phyloP scores from a whole-genome alignment of 1,140 invertebrate genomes.

The Drosophila sp. region DNA sequence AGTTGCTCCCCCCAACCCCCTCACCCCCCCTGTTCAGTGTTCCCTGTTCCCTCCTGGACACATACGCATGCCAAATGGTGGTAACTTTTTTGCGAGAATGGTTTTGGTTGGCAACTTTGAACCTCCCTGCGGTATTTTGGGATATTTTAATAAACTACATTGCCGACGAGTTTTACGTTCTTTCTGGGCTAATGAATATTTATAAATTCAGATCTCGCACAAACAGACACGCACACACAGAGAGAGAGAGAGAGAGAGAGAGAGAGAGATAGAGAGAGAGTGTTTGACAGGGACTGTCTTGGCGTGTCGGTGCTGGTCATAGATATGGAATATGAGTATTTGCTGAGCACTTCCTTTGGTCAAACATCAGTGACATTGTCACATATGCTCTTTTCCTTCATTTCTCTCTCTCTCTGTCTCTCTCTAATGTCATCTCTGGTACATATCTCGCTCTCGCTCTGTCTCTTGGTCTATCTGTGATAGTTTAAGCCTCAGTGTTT shows the following conservation, averaged over 20 bases:
- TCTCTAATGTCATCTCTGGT: background rate
- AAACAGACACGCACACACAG: slow-evolving; percentile 1
- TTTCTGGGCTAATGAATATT: slow-evolving; percentile 71
- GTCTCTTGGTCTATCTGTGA: slow-evolving; percentile 27
- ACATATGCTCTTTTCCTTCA: slow-evolving; percentile 21
- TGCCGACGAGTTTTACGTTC: slow-evolving; percentile 39
- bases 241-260: background rate
- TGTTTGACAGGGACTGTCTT: slow-evolving; percentile 33
- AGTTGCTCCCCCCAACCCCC: slow-evolving; percentile 19
- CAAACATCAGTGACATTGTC: slow-evolving; percentile 27
- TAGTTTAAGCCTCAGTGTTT: slow-evolving; percentile 56
- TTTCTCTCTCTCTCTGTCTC: slow-evolving; percentile 7
- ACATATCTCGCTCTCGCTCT: background rate
- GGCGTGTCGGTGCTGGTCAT: background rate
- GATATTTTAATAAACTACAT: slow-evolving; percentile 70
- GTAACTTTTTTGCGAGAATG: slow-evolving; percentile 39
- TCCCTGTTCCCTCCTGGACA: background rate
- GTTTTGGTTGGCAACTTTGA: slow-evolving; percentile 30
- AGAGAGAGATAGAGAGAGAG: slow-evolving; percentile 5
- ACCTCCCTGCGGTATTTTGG: slow-evolving; percentile 38
- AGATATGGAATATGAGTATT: slow-evolving; percentile 32
- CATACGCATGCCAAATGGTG: slow-evolving; percentile 24
- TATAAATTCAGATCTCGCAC: slow-evolving; percentile 43
- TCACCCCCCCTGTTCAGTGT: background rate
- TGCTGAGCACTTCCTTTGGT: slow-evolving; percentile 14